A percentile compares a stretch with the other conserved stretches of the same genome.
Evolutionary conservation across 2,113 vertebrate genomes (phyloP).

Genomic region (Sebastes schlegelii): DNA sequence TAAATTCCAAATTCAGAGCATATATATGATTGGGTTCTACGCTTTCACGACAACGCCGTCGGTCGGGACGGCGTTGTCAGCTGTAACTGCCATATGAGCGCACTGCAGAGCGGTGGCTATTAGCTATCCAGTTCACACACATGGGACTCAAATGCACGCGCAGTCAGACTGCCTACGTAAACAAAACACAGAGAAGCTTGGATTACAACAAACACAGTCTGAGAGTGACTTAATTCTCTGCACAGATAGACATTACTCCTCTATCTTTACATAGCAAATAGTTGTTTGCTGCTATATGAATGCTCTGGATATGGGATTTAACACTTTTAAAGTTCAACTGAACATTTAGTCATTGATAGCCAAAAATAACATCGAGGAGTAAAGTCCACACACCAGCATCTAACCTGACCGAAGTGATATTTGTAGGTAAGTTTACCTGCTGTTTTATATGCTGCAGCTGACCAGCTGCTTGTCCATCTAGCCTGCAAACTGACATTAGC

Average conservation of each 20-base stretch:
- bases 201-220: not conserved
- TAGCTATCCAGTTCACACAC: too few relatives aligned
- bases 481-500: too few relatives aligned
- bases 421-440: not conserved
- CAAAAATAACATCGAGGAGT: not conserved
- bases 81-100: too few relatives aligned
- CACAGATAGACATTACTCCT: not conserved
- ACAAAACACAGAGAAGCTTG: not conserved
- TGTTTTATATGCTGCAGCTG: too few relatives aligned
- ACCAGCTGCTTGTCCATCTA: too few relatives aligned
- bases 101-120: too few relatives aligned
- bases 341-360: not conserved
- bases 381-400: too few relatives aligned
- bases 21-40: not conserved
- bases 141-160: too few relatives aligned
- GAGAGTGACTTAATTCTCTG: not conserved
- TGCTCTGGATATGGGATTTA: not conserved
- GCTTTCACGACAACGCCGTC: too few relatives aligned
- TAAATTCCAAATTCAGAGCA: not conserved
- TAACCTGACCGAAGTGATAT: not conserved
- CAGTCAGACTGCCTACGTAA: too few relatives aligned
- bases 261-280: not conserved
- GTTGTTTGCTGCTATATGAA: not conserved
- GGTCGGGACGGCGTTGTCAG: too few relatives aligned
- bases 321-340: not conserved